Evolutionary conservation across 2,888 invertebrate species (phyloP).

Genomic region (Hyppa rectilinea): DNA sequence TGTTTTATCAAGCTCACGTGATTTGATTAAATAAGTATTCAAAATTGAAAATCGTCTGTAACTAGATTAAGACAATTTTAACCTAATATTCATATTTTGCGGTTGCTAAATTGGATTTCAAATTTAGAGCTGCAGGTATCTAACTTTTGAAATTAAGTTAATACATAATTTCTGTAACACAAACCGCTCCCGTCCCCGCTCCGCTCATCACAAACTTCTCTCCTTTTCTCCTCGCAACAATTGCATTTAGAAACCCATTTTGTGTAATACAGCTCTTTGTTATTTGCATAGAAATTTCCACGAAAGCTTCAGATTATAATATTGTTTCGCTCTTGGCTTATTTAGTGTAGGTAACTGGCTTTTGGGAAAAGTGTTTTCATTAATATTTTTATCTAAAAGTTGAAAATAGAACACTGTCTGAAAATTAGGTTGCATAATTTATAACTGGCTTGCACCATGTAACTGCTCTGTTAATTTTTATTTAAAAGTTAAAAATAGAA

Average conservation of each 20-base stretch:
- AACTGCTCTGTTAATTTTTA: constrained; percentile 14
- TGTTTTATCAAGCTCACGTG: background rate
- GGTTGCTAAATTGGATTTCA: background rate
- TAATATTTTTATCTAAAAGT: background rate
- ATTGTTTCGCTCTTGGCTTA: constrained; percentile 42
- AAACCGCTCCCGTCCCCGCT: constrained; percentile 32
- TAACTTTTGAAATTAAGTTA: background rate
- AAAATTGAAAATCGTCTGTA: background rate
- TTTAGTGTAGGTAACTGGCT: constrained; percentile 38
- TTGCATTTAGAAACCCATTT: constrained; percentile 80
- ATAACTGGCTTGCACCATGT: constrained; percentile 4
- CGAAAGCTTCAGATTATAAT: constrained; percentile 61
- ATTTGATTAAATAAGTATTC: background rate
- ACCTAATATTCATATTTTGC: background rate
- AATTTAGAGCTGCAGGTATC: background rate
- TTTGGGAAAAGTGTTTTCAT: constrained; percentile 36
- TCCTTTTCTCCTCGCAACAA: constrained; percentile 63
- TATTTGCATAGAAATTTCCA: constrained; percentile 77
- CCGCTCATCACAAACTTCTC: background rate
- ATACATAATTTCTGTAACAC: background rate
- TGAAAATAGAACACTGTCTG: constrained; percentile 25
- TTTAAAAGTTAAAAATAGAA: too few relatives aligned
- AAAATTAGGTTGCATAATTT: constrained; percentile 21
- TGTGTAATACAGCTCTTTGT: constrained; percentile 72
- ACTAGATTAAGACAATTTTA: background rate